Base-by-base conservation (phyloP, 2,797 vertebrate genomes). In the Protonibea diacanthus region DNA sequence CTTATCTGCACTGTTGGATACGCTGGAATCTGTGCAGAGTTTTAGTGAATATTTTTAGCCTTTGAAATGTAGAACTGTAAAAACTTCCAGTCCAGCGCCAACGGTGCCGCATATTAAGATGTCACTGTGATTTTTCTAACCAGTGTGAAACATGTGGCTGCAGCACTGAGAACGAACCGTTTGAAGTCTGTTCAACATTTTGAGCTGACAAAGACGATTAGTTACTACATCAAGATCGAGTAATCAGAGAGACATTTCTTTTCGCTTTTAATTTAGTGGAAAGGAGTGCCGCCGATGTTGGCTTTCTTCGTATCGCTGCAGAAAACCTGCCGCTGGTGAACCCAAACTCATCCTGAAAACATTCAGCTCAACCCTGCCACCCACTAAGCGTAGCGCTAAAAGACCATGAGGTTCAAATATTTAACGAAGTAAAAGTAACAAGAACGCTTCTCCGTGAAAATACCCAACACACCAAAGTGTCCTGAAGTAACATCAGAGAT, bases 191-290 rank as follows among this genome's bases (percentile, higher is more conserved):
- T 80, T 81, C 27, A 65, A 57, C 27, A 21, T 64, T 51, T 45
- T 13, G 9, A 74, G 66, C 78, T 82, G 78, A 83, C 68, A 52
- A 65, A 69, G 70, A 77, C 20, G 14, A 59, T 74, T 64, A 77
- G 12, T 65, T 38, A 21, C 21, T 17, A 47, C 73, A 70, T 55
- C 53, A 61, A 85, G 76, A 60, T 52, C 45, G 6, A 53, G 63
- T 73, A 74, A 90, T 86, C 77, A 82, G 17, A 49, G 58, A 85
- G 77, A 86, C 75, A 52, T 74, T 78, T 80, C 58, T 18, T 61
- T 74, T 71, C 59, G 66, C 49, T 44, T 75, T 60, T 65, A 67
- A 79, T 79, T 65, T 7, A 58, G 74, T 21, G 62, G 64, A 75
- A 66, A 65, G 40, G 52, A 74, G 23, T 21, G 40, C n/a, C 44